phyloP scores from a whole-genome alignment of 1,140 invertebrate species.

The Brachionus asplanchnoidis region DNA sequence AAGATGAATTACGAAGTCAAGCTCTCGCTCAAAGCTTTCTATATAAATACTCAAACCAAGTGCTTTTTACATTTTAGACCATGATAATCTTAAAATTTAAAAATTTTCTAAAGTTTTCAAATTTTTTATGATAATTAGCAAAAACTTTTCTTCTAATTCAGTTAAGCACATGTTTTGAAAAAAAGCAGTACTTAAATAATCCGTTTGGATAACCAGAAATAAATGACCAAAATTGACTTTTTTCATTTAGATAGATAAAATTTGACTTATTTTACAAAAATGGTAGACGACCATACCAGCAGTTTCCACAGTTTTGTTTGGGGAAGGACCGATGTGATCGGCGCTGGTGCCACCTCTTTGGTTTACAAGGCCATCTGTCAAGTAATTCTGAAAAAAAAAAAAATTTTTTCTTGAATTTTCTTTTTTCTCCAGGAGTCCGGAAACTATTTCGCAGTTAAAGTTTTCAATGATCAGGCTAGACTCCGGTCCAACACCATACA shows the following conservation, averaged over 20 bases:
- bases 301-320: constrained; percentile 85
- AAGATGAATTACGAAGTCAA: not conserved
- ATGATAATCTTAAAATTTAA: not conserved
- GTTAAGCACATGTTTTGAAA: not conserved
- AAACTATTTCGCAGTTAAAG: constrained; percentile 88
- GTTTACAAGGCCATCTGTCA: constrained; percentile 91
- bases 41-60: not conserved
- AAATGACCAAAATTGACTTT: no score
- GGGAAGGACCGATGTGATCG: constrained; percentile 89
- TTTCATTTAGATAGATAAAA: no score
- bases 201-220: no score
- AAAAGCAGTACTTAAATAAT: not conserved
- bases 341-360: constrained; percentile 89
- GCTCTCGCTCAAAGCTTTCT: not conserved
- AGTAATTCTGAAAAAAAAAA: constrained; percentile 47
- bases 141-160: not conserved
- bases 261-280: not conserved
- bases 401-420: not conserved
- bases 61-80: not conserved
- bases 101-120: not conserved
- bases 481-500: constrained; percentile 84
- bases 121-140: not conserved
- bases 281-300: not conserved
- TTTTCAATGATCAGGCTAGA: constrained; percentile 85
- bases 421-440: constrained; percentile 64